Conservation (phyloP, 1,140 invertebrate genomes). For the Muscidifurax raptorellus region DNA sequence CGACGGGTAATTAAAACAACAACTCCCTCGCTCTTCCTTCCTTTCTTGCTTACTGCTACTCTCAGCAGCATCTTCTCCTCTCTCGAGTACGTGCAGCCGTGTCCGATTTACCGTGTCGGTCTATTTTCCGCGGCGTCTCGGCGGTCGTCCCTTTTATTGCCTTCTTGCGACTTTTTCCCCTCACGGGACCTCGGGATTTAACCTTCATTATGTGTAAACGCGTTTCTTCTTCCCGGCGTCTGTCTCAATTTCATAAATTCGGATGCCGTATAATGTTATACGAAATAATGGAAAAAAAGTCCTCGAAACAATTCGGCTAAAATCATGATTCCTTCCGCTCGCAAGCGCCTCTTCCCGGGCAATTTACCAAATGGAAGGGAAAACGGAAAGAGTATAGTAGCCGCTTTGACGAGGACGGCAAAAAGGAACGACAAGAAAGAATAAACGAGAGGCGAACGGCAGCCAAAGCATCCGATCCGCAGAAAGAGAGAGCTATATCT, state of each 20-base stretch:
- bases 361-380: conserved; percentile 51
- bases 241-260: no score
- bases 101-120: conserved; percentile 37
- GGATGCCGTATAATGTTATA: no score
- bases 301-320: conserved; percentile 24
- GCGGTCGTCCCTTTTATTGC: not conserved
- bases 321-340: conserved; percentile 34
- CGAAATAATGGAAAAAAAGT: no score
- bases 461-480: conserved; percentile 4
- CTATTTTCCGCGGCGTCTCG: no score
- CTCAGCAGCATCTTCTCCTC: not conserved
- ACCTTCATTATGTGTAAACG: no score
- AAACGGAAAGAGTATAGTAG: conserved; percentile 19
- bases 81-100: not conserved
- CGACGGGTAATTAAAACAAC: conserved; percentile 75
- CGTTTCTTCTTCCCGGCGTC: no score
- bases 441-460: not conserved
- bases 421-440: not conserved
- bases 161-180: no score
- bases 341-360: conserved; percentile 16
- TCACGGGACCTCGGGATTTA: not conserved
- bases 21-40: conserved; percentile 55
- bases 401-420: not conserved
- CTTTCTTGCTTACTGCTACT: conserved; percentile 36
- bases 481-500: conserved; percentile 38